These are phyloP conservation scores for Artemia franciscana DNA, from an alignment of 1,140 invertebrate species.

Conservation along the genomic window DNA sequence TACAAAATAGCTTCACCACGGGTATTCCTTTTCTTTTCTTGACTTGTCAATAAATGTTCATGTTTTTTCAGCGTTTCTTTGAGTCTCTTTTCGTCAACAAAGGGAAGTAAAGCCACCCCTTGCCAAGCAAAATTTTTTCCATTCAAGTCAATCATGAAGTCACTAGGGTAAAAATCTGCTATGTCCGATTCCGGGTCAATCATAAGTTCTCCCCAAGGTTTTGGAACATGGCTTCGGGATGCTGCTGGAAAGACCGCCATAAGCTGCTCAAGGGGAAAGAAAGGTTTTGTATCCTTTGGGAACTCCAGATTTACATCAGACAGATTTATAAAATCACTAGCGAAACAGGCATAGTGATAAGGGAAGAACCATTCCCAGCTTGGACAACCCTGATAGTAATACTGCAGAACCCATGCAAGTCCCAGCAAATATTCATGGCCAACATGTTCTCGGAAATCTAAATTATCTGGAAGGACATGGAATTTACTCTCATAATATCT, in stretches of 20 bases:
- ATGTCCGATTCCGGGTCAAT: slow-evolving; percentile 75
- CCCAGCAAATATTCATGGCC: slow-evolving; percentile 83
- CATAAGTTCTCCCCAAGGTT: slow-evolving; percentile 86
- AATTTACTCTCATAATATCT: slow-evolving; percentile 96
- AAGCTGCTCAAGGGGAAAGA: slow-evolving; percentile 87
- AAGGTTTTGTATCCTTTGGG: slow-evolving; percentile 65
- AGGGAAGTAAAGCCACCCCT: slow-evolving; percentile 89
- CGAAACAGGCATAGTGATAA: slow-evolving; percentile 99
- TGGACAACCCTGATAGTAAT: slow-evolving; percentile 97
- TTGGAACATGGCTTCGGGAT: slow-evolving; percentile 74
- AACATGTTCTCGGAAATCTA: slow-evolving; percentile 68
- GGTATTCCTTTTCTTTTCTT: slow-evolving; percentile 41
- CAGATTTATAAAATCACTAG: slow-evolving; percentile 91
- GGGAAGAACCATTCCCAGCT: slow-evolving; percentile 99
- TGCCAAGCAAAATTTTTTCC: slow-evolving; percentile 99
- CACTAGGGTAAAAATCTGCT: slow-evolving; percentile 95
- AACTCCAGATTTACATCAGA: slow-evolving; percentile 61
- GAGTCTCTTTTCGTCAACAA: slow-evolving; percentile 82
- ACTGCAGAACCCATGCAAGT: slow-evolving; percentile 89
- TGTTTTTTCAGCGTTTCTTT: slow-evolving; percentile 61
- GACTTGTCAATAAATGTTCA: slow-evolving; percentile 48
- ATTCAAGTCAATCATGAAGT: slow-evolving; percentile 97
- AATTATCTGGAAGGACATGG: slow-evolving; percentile 51
- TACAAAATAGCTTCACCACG: slow-evolving; percentile 58
- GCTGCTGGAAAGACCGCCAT: slow-evolving; percentile 99